Evolutionary conservation across 2,888 invertebrate genomes (phyloP).

Genomic region (Elysia crispata): DNA sequence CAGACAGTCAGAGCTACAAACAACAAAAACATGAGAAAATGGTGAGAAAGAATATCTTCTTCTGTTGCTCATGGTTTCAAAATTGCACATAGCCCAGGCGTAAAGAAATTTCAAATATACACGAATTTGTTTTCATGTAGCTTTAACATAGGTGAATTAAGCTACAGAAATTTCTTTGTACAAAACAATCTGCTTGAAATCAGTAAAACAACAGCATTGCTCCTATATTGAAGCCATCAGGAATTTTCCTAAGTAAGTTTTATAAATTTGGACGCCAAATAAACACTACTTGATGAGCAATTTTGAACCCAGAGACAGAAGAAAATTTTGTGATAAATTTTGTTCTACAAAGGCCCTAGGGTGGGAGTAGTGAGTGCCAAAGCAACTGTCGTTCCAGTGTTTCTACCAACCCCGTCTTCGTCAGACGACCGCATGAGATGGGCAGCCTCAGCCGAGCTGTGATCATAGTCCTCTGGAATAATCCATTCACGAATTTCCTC

Average conservation of each 20-base stretch:
- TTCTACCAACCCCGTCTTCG: constrained; percentile 82
- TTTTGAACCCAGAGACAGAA: no score
- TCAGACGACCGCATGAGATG: constrained; percentile 96
- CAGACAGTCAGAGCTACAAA: background rate
- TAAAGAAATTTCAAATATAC: background rate
- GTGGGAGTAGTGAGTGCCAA: background rate
- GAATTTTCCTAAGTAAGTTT: no score
- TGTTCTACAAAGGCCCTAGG: background rate
- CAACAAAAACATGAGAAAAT: background rate
- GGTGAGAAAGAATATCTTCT: background rate
- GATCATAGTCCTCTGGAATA: constrained; percentile 95
- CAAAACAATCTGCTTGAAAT: no score
- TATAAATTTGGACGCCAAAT: no score
- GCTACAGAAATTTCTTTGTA: no score
- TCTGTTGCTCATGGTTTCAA: constrained; percentile 1
- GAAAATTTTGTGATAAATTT: background rate
- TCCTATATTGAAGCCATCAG: no score
- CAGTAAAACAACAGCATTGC: no score
- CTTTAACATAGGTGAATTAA: no score
- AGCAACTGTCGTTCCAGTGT: no score
- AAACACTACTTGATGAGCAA: no score
- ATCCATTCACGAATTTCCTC: constrained; percentile 92
- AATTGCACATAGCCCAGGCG: background rate
- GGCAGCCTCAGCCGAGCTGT: constrained; percentile 94
- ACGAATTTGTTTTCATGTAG: no score